Evolutionary conservation across 2,113 vertebrate genomes (phyloP), one percentile per base, ranked within the genome.

Genomic region (Verasper variegatus): DNA sequence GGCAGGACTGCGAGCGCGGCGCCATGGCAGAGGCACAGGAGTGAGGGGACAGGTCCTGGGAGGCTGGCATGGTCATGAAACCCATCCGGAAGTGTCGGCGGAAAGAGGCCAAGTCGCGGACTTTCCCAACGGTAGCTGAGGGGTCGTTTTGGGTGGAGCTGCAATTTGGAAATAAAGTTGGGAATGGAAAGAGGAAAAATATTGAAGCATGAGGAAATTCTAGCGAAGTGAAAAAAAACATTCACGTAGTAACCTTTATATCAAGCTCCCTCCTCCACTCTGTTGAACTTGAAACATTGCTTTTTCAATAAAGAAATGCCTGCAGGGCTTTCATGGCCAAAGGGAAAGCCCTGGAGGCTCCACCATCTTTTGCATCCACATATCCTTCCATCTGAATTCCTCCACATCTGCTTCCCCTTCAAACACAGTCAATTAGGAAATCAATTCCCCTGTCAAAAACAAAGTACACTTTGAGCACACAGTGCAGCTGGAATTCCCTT

Each of bases 1-100:
- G 97, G 90, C 96, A 97, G 75, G 97, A 97, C 81, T 97, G 96
- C 1, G 96, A 97, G 76, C 96, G 96, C 0, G 96, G 96, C 17
- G 97, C 96, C 96, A 97, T 96, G 88, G 95, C 94, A 2, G 95
- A 95, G 86, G 95, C 95, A 86, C 96, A 97, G 60, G 97, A 95
- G 89, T 96, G 95, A 17, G 96, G 96, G 18, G 95, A 95, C 52
- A 97, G 95, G 88, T 97, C 97, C 94, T 97, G 97, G 73, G 96
- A 97, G 63, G 96, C 96, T 0, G 97, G 97, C 97, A 97, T 97
- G 23, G 96, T 97, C 96, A 97, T 96, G 92, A 97, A 97, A 60
- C 97, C 97, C 96, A 97, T 96, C 49, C 96, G 95, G 94, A 97
- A 97, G 71, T 97, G 96, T 1, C 96, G 95, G 10, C 97, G 96